These are phyloP conservation scores for Cyphomyrus discorhynchus DNA, from an alignment of 2,113 vertebrate species.

Conservation along the genomic window DNA sequence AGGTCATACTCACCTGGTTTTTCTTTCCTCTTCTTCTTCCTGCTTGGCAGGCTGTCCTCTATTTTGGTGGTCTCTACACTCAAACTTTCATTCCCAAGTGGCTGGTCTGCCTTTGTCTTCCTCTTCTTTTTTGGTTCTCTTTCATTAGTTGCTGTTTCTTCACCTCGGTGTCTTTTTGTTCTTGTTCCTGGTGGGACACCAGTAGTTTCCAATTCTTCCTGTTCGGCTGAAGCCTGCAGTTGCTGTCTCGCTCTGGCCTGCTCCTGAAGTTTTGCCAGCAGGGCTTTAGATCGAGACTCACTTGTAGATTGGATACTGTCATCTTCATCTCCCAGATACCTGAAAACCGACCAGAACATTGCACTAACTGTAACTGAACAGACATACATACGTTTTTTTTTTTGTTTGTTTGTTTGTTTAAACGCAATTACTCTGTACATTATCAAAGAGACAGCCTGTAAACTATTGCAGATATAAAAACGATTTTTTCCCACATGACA, in stretches of 20 bases:
- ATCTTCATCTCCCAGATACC: slow-evolving; percentile 66
- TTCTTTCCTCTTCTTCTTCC: slow-evolving; percentile 8
- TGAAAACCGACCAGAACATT: slow-evolving; percentile 29
- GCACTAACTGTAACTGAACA: neutral
- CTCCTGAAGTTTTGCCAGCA: slow-evolving; percentile 70
- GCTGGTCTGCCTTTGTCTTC: neutral
- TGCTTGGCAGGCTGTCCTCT: neutral
- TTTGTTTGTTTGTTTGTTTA: neutral
- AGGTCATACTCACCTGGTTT: neutral
- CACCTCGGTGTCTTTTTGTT: slow-evolving; percentile 16
- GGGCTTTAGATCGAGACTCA: slow-evolving; percentile 53
- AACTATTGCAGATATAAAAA: neutral
- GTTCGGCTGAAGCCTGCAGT: slow-evolving; percentile 33
- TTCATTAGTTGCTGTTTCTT: neutral
- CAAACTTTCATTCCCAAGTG: neutral
- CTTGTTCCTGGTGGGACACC: neutral
- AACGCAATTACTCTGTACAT: neutral
- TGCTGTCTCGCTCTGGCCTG: slow-evolving; percentile 72
- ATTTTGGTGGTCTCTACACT: neutral
- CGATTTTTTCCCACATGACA: neutral
- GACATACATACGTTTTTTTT: neutral
- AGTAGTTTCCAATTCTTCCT: neutral
- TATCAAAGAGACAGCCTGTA: neutral
- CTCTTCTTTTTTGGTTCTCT: slow-evolving; percentile 14
- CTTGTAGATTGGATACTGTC: slow-evolving; percentile 22